These are phyloP conservation scores for Neocloeon triangulifer DNA, from an alignment of 1,140 invertebrate genomes.

Conservation along the genomic window DNA sequence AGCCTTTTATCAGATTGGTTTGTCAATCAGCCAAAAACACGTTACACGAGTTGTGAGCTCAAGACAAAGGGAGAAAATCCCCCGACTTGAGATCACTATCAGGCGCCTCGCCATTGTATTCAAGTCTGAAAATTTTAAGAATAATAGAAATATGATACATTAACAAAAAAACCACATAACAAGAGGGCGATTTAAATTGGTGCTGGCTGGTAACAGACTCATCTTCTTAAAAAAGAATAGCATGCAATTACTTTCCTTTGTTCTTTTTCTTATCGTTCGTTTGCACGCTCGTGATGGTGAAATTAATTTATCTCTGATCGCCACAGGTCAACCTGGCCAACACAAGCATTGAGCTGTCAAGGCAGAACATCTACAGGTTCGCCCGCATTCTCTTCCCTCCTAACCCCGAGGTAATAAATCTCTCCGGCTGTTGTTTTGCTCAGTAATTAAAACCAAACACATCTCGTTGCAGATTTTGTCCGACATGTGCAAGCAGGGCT, in stretches of 20 bases:
- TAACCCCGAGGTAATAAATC: slow-evolving; percentile 48
- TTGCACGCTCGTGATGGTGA: too few relatives aligned
- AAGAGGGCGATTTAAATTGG: too few relatives aligned
- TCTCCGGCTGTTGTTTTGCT: slow-evolving; percentile 11
- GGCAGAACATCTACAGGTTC: slow-evolving; percentile 81
- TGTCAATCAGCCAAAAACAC: background rate
- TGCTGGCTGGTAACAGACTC: background rate
- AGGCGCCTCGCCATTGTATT: too few relatives aligned
- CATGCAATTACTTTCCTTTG: background rate
- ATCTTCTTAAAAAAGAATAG: background rate
- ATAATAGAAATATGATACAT: too few relatives aligned
- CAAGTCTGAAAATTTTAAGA: too few relatives aligned
- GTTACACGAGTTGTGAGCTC: background rate
- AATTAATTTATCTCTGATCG: slow-evolving; percentile 7
- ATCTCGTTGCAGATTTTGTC: slow-evolving; percentile 32
- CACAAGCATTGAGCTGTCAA: slow-evolving; percentile 82
- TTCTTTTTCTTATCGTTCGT: background rate
- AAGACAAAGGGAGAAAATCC: too few relatives aligned
- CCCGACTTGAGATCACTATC: too few relatives aligned
- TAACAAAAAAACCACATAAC: too few relatives aligned
- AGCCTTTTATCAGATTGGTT: background rate
- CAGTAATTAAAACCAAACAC: background rate
- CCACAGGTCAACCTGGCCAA: slow-evolving; percentile 72
- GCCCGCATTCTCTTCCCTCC: slow-evolving; percentile 84
- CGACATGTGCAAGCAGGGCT: slow-evolving; percentile 93